Base-by-base conservation (phyloP, 2,797 vertebrate species). In the Silurus lanzhouensis region DNA sequence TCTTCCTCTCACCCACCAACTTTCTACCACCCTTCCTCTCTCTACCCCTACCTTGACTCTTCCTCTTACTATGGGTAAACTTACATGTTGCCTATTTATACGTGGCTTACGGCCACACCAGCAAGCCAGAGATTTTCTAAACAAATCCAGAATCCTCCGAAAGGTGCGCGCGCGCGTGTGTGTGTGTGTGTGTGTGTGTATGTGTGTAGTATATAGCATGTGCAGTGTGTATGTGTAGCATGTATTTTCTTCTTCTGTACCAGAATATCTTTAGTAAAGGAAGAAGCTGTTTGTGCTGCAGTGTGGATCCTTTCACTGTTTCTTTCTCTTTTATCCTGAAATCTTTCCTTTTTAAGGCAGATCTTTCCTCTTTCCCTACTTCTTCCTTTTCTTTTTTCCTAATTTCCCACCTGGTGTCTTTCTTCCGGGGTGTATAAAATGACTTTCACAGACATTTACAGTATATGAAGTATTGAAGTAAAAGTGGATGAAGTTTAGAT, bases 401-500 rank as follows among this genome's bases (percentile, higher is more conserved):
- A 15, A n/a, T 52, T 52, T 8, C 48, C 7, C n/a, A 55, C 25
- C n/a, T 27, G 15, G 14, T 19, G n/a, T 76, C 52, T 76, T 55
- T 57, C 52, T 57, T 22, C 1, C 1, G 14, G 72, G 15, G 72
- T 25, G 8, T 75, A 27, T 9, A 15, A 15, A 27, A 27, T 57
- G 8, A 57, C 4, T 3, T 76, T 27, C 14, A 17, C 48, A 75
- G 48, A 27, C 72, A 75, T 75, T 75, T 55, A 63, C 61, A 22
- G 61, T 63, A 72, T 48, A 91, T 88, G 90, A 70, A 38, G 4
- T 4, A 38, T 17, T 17, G 27, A 15, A 60, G 64, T 58, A 31
- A 86, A 74, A 64, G 58, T 31, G 61, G 61, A 61, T 44, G 22
- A 75, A 67, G 55, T 83, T 82, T 61, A 5, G 66, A 58, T 70